These are phyloP conservation scores for Caranx melampygus DNA, from an alignment of 2,113 vertebrate species.

Conservation along the genomic window DNA sequence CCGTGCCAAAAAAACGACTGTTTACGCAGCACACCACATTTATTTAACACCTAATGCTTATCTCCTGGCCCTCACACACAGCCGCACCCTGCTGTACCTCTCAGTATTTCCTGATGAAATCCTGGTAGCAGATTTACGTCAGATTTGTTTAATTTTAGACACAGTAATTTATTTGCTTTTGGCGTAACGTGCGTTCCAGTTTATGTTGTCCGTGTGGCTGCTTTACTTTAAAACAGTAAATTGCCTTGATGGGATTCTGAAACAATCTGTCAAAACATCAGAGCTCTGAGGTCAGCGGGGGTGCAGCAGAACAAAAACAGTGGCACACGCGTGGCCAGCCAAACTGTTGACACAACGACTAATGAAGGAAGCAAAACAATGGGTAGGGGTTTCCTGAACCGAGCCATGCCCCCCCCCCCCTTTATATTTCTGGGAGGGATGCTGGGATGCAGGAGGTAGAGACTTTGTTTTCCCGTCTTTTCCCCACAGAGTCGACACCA, in stretches of 20 bases:
- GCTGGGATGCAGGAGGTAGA: constrained; percentile 65
- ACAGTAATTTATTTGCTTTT: constrained; percentile 69
- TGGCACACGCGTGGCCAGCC: constrained; percentile 80
- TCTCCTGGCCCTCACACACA: constrained; percentile 51
- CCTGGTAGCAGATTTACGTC: constrained; percentile 64
- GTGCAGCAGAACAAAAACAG: constrained; percentile 80
- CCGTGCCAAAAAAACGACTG: constrained; percentile 13
- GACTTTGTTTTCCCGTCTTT: constrained; percentile 79
- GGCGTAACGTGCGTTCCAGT: constrained; percentile 44
- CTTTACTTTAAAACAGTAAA: constrained; percentile 62
- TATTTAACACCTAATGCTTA: constrained; percentile 71
- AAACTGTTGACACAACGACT: constrained; percentile 83
- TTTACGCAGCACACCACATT: constrained; percentile 43
- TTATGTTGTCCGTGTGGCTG: constrained; percentile 63
- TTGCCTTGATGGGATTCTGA: constrained; percentile 80
- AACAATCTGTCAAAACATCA: constrained; percentile 85
- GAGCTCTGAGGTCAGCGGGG: constrained; percentile 73
- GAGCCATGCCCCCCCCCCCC: constrained; percentile 27
- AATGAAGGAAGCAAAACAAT: constrained; percentile 88
- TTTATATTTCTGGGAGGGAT: constrained; percentile 66
- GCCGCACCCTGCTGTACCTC: constrained; percentile 56
- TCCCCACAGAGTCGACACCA: constrained; percentile 72
- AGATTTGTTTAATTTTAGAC: constrained; percentile 77
- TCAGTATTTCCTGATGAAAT: constrained; percentile 69
- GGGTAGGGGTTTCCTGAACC: constrained; percentile 83